A percentile compares a stretch with the other conserved stretches of the same genome.
Evolutionary conservation across 2,797 vertebrate genomes (phyloP).

Genomic region (Yasuhikotakia modesta): DNA sequence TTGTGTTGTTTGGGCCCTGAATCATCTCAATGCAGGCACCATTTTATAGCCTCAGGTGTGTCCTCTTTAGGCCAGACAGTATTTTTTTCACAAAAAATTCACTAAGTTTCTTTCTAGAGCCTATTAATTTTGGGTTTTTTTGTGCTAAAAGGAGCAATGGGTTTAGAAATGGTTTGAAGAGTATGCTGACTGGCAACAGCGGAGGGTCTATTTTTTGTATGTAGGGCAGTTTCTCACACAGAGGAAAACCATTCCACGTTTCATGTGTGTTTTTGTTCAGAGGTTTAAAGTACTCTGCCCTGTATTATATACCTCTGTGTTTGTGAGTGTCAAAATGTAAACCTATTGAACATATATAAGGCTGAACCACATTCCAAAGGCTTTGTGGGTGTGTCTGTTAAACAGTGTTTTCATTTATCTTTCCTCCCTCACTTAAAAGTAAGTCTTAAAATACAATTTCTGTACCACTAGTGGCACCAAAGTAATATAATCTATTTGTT

Average conservation of each 20-base stretch:
- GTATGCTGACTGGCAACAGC: slow-evolving; percentile 21
- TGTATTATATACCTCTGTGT: slow-evolving; percentile 38
- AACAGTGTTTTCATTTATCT: slow-evolving; percentile 43
- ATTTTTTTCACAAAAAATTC: slow-evolving; percentile 26
- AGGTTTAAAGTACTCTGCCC: slow-evolving; percentile 31
- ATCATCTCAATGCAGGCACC: slow-evolving; percentile 17
- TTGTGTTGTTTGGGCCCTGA: not conserved
- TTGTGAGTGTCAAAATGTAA: slow-evolving; percentile 47
- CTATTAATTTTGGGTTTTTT: not conserved
- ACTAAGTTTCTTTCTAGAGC: slow-evolving; percentile 14
- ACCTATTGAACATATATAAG: slow-evolving; percentile 41
- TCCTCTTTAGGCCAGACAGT: slow-evolving; percentile 18
- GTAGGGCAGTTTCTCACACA: slow-evolving; percentile 29
- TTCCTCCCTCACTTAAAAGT: slow-evolving; percentile 14
- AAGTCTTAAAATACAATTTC: slow-evolving; percentile 23
- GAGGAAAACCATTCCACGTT: slow-evolving; percentile 30
- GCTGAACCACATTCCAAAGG: slow-evolving; percentile 33
- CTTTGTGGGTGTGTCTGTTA: slow-evolving; percentile 34
- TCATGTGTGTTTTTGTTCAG: slow-evolving; percentile 13
- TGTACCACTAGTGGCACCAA: not conserved
- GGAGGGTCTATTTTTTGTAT: slow-evolving; percentile 7
- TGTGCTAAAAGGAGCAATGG: not conserved
- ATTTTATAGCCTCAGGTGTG: slow-evolving; percentile 1
- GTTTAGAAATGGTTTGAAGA: not conserved
- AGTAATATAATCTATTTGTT: not conserved